phyloP scores from a whole-genome alignment of 2,113 vertebrate species.

The Phalacrocorax pelagicus region DNA sequence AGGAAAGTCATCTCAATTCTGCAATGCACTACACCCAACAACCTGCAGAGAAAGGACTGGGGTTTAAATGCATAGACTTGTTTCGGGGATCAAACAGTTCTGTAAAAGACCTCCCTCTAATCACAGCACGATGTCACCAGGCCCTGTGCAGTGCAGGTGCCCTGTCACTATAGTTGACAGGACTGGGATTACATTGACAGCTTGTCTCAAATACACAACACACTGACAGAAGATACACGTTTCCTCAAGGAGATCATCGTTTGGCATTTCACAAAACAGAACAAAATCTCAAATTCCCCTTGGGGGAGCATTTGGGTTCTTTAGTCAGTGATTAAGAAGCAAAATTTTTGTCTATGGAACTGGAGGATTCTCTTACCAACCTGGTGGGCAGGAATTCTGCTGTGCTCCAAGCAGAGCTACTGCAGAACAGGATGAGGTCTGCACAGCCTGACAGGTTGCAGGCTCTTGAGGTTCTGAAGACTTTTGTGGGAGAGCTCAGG shows the following conservation, averaged over 20 bases:
- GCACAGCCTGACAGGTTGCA: background rate
- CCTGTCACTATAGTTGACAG: slow-evolving; percentile 1
- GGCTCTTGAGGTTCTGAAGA: background rate
- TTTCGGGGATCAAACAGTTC: background rate
- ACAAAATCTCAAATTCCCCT: background rate
- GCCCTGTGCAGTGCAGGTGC: background rate
- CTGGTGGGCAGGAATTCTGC: background rate
- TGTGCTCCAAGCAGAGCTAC: background rate
- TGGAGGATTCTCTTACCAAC: background rate
- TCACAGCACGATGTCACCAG: background rate
- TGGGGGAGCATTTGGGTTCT: background rate
- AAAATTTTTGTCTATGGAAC: background rate
- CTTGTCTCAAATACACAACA: background rate
- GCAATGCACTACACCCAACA: background rate
- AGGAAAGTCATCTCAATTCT: background rate
- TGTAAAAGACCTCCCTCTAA: background rate
- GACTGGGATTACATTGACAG: background rate
- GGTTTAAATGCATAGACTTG: background rate
- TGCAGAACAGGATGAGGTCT: background rate
- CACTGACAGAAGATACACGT: slow-evolving; percentile 12
- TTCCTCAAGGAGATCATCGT: slow-evolving; percentile 26
- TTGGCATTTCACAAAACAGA: background rate
- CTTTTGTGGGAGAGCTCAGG: background rate
- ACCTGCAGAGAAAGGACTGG: background rate
- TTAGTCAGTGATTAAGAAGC: background rate